These are phyloP conservation scores for Pachyrhynchus sulphureomaculatus DNA, from an alignment of 1,140 invertebrate genomes.

Conservation along the genomic window DNA sequence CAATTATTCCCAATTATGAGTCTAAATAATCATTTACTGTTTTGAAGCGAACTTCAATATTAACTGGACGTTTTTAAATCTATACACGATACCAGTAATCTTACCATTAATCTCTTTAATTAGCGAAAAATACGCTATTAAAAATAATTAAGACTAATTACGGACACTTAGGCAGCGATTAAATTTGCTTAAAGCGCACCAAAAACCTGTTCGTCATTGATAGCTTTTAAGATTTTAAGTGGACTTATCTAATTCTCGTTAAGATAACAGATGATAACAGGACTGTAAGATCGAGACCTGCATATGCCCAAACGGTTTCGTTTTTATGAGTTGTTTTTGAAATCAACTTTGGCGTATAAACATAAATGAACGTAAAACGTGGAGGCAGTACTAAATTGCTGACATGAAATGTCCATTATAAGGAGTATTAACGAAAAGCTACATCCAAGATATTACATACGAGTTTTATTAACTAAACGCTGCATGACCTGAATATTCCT, in stretches of 20 bases:
- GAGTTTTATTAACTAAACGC: too few relatives aligned
- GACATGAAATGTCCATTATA: too few relatives aligned
- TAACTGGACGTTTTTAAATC: conserved; percentile 20
- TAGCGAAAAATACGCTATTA: conserved; percentile 32
- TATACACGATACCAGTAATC: conserved; percentile 18
- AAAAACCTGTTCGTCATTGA: conserved; percentile 18
- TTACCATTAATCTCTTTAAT: conserved; percentile 26
- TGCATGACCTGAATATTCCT: too few relatives aligned
- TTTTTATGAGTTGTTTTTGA: too few relatives aligned
- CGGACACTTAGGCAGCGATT: conserved; percentile 26
- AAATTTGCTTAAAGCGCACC: conserved; percentile 30
- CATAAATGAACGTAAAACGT: too few relatives aligned
- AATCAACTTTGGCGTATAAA: too few relatives aligned
- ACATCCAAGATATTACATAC: too few relatives aligned
- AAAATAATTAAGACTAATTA: conserved; percentile 37
- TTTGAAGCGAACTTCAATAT: neutral
- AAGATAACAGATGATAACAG: conserved; percentile 6
- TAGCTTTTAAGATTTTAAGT: conserved; percentile 18
- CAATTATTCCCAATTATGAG: neutral
- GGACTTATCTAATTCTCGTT: conserved; percentile 21
- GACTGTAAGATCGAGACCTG: too few relatives aligned
- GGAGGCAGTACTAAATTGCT: too few relatives aligned
- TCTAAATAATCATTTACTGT: neutral
- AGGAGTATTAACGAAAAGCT: too few relatives aligned
- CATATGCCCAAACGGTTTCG: too few relatives aligned